Evolutionary conservation across 2,797 vertebrate genomes (phyloP), one percentile per base, ranked within the genome.

Genomic region (Hypotaenidia philippensis): DNA sequence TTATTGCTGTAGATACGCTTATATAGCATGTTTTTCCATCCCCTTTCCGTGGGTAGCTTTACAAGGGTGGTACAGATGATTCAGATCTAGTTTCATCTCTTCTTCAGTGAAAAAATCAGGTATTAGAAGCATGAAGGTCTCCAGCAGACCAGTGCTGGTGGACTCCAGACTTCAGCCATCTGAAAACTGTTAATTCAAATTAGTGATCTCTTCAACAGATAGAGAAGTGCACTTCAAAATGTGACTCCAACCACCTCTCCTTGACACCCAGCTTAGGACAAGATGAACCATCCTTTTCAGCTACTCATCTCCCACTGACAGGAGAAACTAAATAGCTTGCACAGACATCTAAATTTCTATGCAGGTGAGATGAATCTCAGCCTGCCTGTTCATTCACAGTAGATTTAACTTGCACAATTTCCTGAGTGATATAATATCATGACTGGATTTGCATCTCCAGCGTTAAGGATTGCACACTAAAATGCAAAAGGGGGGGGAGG

Each of bases 361-460:
- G 34, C 49, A 92, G 68, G 75, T 71, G 64, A 91, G 82, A 77
- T 70, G 57, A 88, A 68, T 53, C 65, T 88, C 88, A 93, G 56
- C 25, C 72, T 66, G 34, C 11, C 34, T 81, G 31, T 53, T 80
- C 81, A 87, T 80, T 84, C 84, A 85, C 69, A 77, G 71, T 47
- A 85, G 34, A 91, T 91, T 91, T 85, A 89, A 92, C 68, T 71
- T 34, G 14, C 1, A 7, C 57, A 85, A 3, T 86, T 92, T 88
- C n/a, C 61, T 88, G 40, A 86, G 27, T 9, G 13, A 88, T 91
- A 84, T 22, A 83, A 53, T 61, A 94, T 71, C 66, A 53, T n/a
- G 34, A 34, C 69, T 86, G 47, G 56, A 95, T 95, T 95, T 91
- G 66, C 87, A 83, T 83, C 81, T 87, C 78, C 20, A 68, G 45